phyloP scores from a whole-genome alignment of 2,888 invertebrate genomes.

The Herminia tarsipennalis region DNA sequence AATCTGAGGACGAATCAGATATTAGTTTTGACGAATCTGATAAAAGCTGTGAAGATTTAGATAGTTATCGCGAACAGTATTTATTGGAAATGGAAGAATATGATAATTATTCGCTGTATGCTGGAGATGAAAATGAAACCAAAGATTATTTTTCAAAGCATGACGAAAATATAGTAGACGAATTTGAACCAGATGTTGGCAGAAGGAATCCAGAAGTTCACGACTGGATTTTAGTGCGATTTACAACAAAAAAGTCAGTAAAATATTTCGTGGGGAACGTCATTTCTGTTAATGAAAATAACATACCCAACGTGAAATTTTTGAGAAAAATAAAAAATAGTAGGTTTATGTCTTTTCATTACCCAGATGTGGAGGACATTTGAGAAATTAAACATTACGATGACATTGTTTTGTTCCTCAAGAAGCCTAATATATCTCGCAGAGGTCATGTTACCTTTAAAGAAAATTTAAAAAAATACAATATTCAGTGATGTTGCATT shows the following conservation, averaged over 20 bases:
- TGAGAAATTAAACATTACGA: constrained; percentile 6
- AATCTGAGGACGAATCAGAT: constrained; percentile 7
- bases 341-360: constrained; percentile 10
- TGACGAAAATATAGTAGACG: not conserved
- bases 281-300: constrained; percentile 6
- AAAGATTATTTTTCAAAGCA: not conserved
- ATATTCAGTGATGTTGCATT: not conserved
- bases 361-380: constrained; percentile 11
- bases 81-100: constrained; percentile 2
- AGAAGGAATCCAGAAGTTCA: constrained; percentile 7
- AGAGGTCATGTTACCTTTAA: constrained; percentile 3
- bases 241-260: constrained; percentile 12
- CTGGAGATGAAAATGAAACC: constrained; percentile 2
- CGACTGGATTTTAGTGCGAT: constrained; percentile 14
- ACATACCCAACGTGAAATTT: constrained; percentile 7
- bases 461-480: not conserved
- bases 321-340: constrained; percentile 11
- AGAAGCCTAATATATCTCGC: constrained; percentile 4
- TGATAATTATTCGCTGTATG: constrained; percentile 1
- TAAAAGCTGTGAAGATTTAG: constrained; percentile 8
- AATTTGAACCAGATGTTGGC: constrained; percentile 9
- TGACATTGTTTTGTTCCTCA: constrained; percentile 4
- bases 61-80: constrained; percentile 6
- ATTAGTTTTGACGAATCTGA: constrained; percentile 3
- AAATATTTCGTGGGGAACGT: constrained; percentile 6